Evolutionary conservation across 2,797 vertebrate species (phyloP).

Genomic region (Cyprinodon diabolis): DNA sequence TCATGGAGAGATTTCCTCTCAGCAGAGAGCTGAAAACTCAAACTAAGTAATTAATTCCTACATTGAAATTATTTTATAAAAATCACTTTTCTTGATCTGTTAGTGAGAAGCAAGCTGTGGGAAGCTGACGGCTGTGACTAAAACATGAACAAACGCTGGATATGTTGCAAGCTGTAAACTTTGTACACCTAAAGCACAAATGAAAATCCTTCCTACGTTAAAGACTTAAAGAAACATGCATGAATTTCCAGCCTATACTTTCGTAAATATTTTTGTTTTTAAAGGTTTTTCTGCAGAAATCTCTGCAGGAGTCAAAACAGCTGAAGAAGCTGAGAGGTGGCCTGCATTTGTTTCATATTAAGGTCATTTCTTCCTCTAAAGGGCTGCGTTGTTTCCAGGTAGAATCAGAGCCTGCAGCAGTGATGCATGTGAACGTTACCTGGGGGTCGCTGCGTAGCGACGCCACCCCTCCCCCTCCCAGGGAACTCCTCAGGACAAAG

Average conservation of each 20-base stretch:
- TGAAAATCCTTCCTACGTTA: no score
- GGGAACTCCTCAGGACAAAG: constrained; percentile 85
- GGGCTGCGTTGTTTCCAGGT: no score
- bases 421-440: constrained; percentile 62
- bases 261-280: no score
- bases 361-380: neutral
- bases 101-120: neutral
- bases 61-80: neutral
- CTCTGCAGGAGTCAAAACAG: neutral
- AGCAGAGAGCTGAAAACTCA: neutral
- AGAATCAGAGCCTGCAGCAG: neutral
- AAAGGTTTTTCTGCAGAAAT: no score
- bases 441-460: constrained; percentile 90
- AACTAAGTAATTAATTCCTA: neutral
- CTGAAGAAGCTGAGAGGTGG: neutral
- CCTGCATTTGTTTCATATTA: neutral
- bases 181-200: no score
- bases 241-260: neutral
- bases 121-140: neutral
- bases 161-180: neutral
- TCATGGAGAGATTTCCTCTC: neutral
- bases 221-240: neutral
- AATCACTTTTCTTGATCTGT: neutral
- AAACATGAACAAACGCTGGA: neutral
- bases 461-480: constrained; percentile 86